A percentile compares a stretch with the other conserved stretches of the same genome.
These are phyloP conservation scores for Neopipo cinnamomea DNA, from an alignment of 2,113 vertebrate genomes.

Conservation along the genomic window DNA sequence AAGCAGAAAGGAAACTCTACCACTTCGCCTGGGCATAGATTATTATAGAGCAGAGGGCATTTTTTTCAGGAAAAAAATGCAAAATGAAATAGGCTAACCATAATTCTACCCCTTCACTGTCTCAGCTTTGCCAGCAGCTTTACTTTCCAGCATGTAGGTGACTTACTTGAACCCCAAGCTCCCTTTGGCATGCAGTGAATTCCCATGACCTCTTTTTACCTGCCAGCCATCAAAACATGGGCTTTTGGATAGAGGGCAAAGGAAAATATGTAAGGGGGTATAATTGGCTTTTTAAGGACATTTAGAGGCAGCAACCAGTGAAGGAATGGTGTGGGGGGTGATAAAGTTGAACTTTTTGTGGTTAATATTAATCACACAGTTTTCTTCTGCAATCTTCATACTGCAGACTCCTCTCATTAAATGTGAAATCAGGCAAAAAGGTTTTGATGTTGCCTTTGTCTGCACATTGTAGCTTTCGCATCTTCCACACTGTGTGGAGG, in stretches of 20 bases:
- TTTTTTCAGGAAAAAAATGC: background rate
- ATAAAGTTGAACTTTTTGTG: background rate
- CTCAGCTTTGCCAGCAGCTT: background rate
- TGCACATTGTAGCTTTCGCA: background rate
- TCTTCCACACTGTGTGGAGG: background rate
- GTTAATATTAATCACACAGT: background rate
- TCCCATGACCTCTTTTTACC: background rate
- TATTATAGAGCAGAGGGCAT: background rate
- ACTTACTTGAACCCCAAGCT: background rate
- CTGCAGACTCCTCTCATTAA: background rate
- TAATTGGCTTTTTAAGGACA: background rate
- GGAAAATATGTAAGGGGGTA: fast-evolving
- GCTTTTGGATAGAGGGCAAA: background rate
- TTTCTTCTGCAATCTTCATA: background rate
- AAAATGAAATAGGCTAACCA: background rate
- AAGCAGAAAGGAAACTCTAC: background rate
- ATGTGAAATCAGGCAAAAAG: background rate
- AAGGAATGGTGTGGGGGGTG: background rate
- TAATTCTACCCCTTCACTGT: background rate
- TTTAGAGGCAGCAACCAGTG: background rate
- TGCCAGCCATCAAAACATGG: background rate
- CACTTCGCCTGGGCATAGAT: background rate
- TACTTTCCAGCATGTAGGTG: background rate
- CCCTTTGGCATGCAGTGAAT: background rate
- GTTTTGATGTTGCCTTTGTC: background rate